Conservation (phyloP, 1,140 invertebrate genomes). For the Papilio machaon region DNA sequence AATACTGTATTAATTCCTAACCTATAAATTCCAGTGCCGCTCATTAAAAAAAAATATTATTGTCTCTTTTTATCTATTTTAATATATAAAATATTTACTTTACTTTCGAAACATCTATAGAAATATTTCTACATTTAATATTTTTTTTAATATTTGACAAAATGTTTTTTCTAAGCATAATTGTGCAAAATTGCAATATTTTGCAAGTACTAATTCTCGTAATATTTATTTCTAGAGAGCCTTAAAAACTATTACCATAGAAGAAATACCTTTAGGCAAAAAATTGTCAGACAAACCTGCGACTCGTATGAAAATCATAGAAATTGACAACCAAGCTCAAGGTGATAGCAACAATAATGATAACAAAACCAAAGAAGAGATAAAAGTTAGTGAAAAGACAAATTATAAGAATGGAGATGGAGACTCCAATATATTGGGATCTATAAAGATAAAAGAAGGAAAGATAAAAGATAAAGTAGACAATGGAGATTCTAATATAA, state of each 20-base stretch:
- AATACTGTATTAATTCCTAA: too few species aligned
- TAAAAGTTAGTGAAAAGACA: slow-evolving; percentile 31
- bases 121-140: too few species aligned
- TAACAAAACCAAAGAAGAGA: slow-evolving; percentile 43
- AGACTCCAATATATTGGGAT: slow-evolving; percentile 44
- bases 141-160: too few species aligned
- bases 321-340: slow-evolving; percentile 57
- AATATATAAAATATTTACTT: too few species aligned
- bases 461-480: slow-evolving; percentile 39
- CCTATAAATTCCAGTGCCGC: too few species aligned
- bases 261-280: slow-evolving; percentile 79
- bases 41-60: too few species aligned
- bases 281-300: slow-evolving; percentile 57
- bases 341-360: slow-evolving; percentile 59
- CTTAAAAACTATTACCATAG: slow-evolving; percentile 81
- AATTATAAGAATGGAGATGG: slow-evolving; percentile 36
- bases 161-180: not conserved
- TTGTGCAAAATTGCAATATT: not conserved
- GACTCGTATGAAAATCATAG: slow-evolving; percentile 60
- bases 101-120: too few species aligned
- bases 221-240: slow-evolving; percentile 75
- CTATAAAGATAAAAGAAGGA: slow-evolving; percentile 36
- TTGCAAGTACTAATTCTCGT: not conserved
- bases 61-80: too few species aligned
- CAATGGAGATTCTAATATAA: slow-evolving; percentile 39